Evolutionary conservation across 2,113 vertebrate species (phyloP), one percentile per base, ranked within the genome.

Genomic region (Tachycineta bicolor): DNA sequence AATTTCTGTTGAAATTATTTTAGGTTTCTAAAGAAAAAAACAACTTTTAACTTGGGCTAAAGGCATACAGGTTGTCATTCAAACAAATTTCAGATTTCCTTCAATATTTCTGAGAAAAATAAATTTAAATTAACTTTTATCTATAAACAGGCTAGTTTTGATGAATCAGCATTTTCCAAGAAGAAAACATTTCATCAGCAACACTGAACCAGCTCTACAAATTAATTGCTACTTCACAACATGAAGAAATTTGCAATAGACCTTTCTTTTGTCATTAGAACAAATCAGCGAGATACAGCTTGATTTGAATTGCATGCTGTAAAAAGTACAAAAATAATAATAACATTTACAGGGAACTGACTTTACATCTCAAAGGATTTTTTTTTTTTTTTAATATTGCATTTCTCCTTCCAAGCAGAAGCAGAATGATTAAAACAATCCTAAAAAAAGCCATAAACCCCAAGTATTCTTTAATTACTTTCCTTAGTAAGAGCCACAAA

Each of bases 321-420:
- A 91, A 90, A 93, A 93, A 95, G 33, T 71, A 78, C 60, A 93
- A 87, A 96, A 84, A 96, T 93, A 91, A 91, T 50, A 91, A 73
- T 39, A 93, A 81, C 47, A 56, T 50, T 82, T 64, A 37, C 28
- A 88, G n/a, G n/a, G 41, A 83, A 44, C 41, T 34, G 53, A 83
- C 60, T 88, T 93, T 59, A 52, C 56, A 81, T 92, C 93, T 96
- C 83, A 81, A 95, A 94, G 23, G 58, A 8, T 17, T 8, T 73
- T 79, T 83, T 68, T 73, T 17, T 8, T 73, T 79, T 83, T 68
- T 73, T 37, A 49, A 74, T 80, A 58, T 78, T 65, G 41, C 23
- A 81, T 91, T 88, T 74, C 39, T 67, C 20, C 37, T 93, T 86
- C 47, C 55, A 83, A 87, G 39, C 47, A 76, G 71, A 86, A 92